These are phyloP conservation scores for Hetaerina titia DNA, from an alignment of 2,888 invertebrate genomes.

Conservation along the genomic window DNA sequence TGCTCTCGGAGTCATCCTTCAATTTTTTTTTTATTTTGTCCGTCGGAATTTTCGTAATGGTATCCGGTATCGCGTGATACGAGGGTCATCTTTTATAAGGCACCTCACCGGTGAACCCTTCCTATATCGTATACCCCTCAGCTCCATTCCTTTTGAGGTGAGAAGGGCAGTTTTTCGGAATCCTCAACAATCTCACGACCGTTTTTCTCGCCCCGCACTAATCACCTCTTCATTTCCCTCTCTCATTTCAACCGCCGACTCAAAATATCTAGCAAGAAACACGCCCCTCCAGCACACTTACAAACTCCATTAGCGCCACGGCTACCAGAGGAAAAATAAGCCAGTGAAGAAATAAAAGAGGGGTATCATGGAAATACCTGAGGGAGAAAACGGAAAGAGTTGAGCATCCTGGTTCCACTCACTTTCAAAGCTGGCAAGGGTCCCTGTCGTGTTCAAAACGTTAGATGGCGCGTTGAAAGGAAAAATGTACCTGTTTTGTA, in stretches of 20 bases:
- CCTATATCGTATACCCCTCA: neutral
- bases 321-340: neutral
- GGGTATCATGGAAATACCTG: neutral
- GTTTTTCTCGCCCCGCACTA: slow-evolving; percentile 61
- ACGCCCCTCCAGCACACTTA: slow-evolving; percentile 5
- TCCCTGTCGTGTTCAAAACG: neutral
- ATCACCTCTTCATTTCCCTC: slow-evolving; percentile 47
- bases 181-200: slow-evolving; percentile 42
- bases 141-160: neutral
- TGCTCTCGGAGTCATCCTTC: neutral
- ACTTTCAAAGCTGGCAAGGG: neutral
- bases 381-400: neutral
- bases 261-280: slow-evolving; percentile 51
- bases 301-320: neutral
- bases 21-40: neutral
- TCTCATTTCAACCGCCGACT: slow-evolving; percentile 50
- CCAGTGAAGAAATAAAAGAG: neutral
- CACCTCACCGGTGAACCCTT: neutral
- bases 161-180: neutral
- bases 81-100: neutral
- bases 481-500: neutral
- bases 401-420: neutral
- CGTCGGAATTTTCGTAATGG: slow-evolving; percentile 50
- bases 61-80: slow-evolving; percentile 62
- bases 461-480: neutral